Evolutionary conservation across 1,140 invertebrate genomes (phyloP).

Genomic region (Sitophilus oryzae): DNA sequence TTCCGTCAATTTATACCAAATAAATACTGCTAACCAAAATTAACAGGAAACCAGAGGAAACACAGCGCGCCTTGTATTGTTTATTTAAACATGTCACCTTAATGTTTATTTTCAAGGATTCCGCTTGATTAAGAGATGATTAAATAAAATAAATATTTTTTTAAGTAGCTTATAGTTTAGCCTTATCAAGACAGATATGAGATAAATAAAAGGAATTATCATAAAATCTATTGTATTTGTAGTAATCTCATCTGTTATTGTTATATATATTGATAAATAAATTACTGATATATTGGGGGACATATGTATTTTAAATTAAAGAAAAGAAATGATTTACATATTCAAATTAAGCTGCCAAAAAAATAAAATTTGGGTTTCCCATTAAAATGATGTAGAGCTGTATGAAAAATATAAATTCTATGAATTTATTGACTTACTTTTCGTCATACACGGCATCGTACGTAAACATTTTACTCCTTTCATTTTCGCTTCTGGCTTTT

Average conservation of each 20-base stretch:
- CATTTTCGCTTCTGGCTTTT: constrained; percentile 49
- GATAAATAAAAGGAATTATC: background rate
- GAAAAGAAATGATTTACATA: too few relatives aligned
- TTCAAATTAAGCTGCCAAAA: too few relatives aligned
- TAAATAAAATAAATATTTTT: background rate
- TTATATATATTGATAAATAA: background rate
- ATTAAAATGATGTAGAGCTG: too few relatives aligned
- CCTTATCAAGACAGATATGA: background rate
- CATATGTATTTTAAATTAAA: too few relatives aligned
- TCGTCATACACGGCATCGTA: constrained; percentile 92
- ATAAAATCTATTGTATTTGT: background rate
- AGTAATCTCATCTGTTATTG: background rate
- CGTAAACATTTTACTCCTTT: constrained; percentile 73
- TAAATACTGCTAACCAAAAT: background rate
- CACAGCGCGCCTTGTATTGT: background rate
- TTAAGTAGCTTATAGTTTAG: background rate
- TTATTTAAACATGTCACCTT: background rate
- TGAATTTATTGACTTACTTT: constrained; percentile 51
- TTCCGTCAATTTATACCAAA: background rate
- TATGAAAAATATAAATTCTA: too few relatives aligned
- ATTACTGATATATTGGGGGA: too few relatives aligned
- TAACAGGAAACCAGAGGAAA: background rate
- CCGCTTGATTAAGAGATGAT: background rate
- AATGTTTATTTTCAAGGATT: constrained; percentile 3
- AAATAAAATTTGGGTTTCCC: too few relatives aligned